A percentile compares a stretch with the other conserved stretches of the same genome.
These are phyloP conservation scores for Neosilurus mollespiculum DNA, from an alignment of 2,797 vertebrate species.

Conservation along the genomic window DNA sequence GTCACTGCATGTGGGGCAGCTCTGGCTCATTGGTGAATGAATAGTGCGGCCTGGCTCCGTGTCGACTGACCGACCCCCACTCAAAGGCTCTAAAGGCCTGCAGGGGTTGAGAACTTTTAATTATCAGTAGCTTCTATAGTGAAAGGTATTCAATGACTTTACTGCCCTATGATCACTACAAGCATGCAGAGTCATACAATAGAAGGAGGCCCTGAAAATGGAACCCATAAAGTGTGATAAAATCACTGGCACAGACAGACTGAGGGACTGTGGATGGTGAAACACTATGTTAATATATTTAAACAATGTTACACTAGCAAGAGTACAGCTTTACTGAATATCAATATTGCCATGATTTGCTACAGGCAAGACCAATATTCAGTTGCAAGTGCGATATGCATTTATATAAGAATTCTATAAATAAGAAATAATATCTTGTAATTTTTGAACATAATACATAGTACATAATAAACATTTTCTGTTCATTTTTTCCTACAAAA, in stretches of 20 bases:
- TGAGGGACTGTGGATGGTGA: not conserved
- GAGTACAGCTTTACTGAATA: not conserved
- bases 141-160: constrained; percentile 89
- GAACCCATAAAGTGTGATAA: not conserved
- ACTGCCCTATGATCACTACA: constrained; percentile 77
- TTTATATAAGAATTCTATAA: not conserved
- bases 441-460: no score
- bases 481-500: no score
- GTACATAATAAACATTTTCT: no score
- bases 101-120: constrained; percentile 92
- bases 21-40: constrained; percentile 70
- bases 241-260: constrained; percentile 13
- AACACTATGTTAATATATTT: not conserved
- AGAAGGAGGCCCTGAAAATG: constrained; percentile 43
- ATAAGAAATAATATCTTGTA: not conserved
- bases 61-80: constrained; percentile 74
- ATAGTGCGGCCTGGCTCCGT: constrained; percentile 71
- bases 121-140: constrained; percentile 81
- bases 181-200: constrained; percentile 88
- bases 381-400: not conserved
- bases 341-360: not conserved
- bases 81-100: constrained; percentile 68
- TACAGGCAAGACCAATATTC: not conserved
- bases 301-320: not conserved
- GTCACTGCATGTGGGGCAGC: constrained; percentile 66